phyloP scores from a whole-genome alignment of 2,888 invertebrate species.

The Schrankia costaestrigalis region DNA sequence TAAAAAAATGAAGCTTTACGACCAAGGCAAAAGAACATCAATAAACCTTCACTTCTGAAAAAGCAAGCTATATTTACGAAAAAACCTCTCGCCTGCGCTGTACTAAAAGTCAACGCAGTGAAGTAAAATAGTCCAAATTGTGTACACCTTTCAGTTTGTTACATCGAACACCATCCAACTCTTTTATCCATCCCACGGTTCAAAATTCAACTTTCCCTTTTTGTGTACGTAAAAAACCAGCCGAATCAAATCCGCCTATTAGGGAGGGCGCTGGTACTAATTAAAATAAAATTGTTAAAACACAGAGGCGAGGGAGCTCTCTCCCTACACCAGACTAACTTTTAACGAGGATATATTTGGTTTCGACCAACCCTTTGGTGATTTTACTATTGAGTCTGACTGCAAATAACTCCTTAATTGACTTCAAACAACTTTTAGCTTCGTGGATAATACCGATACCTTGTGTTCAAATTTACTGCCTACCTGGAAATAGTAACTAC shows the following conservation, averaged over 20 bases:
- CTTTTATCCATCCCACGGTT: too few species aligned
- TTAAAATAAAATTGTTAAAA: slow-evolving; percentile 80
- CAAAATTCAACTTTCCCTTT: slow-evolving; percentile 14
- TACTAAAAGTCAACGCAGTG: too few species aligned
- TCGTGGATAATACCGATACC: slow-evolving; percentile 53
- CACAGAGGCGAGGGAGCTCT: slow-evolving; percentile 52
- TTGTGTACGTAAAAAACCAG: slow-evolving; percentile 40
- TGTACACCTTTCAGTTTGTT: too few species aligned
- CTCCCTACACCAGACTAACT: slow-evolving; percentile 66
- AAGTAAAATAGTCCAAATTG: too few species aligned
- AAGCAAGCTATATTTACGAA: too few species aligned
- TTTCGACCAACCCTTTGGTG: slow-evolving; percentile 78
- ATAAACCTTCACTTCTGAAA: too few species aligned
- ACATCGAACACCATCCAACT: too few species aligned
- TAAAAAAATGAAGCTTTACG: too few species aligned
- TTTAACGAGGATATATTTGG: slow-evolving; percentile 81
- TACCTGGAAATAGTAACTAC: slow-evolving; percentile 33
- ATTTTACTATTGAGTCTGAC: slow-evolving; percentile 76
- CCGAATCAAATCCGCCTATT: slow-evolving; percentile 66
- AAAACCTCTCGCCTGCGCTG: too few species aligned
- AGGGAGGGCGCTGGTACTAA: slow-evolving; percentile 68
- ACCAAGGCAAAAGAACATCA: too few species aligned
- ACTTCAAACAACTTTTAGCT: slow-evolving; percentile 73
- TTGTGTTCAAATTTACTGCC: slow-evolving; percentile 21
- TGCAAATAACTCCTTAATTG: slow-evolving; percentile 79